Evolutionary conservation across 1,140 invertebrate genomes (phyloP).

Genomic region (Drosophila gunungcola): DNA sequence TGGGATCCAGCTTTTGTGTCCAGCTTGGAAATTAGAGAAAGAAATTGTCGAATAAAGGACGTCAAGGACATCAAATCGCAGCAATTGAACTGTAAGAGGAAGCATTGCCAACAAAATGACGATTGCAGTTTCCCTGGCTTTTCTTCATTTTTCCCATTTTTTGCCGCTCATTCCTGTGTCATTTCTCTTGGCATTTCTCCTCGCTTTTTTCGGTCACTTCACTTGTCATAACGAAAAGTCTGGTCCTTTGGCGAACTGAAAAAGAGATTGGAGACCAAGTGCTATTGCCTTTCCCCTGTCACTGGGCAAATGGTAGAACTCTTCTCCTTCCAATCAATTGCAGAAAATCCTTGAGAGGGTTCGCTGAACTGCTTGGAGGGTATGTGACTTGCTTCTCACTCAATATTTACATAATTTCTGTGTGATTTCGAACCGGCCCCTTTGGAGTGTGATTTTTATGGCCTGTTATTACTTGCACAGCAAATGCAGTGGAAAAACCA

Average conservation of each 20-base stretch:
- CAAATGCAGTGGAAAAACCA: conserved; percentile 71
- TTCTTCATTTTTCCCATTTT: conserved; percentile 30
- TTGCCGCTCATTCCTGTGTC: conserved; percentile 36
- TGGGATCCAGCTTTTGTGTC: conserved; percentile 28
- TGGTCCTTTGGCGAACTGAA: conserved; percentile 24
- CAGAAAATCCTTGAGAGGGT: conserved; percentile 29
- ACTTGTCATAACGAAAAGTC: conserved; percentile 72
- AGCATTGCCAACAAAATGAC: conserved; percentile 77
- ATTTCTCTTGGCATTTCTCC: conserved; percentile 38
- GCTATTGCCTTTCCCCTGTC: conserved; percentile 30
- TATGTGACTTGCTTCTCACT: conserved; percentile 26
- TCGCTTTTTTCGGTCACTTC: conserved; percentile 62
- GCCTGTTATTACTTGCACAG: conserved; percentile 61
- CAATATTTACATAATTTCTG: conserved; percentile 52
- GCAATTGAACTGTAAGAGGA: conserved; percentile 72
- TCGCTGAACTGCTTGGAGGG: conserved; percentile 31
- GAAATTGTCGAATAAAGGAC: conserved; percentile 31
- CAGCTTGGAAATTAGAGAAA: conserved; percentile 20
- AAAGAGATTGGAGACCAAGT: conserved; percentile 1
- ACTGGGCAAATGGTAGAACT: conserved; percentile 8
- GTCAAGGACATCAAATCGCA: conserved; percentile 53
- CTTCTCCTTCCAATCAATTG: conserved; percentile 23
- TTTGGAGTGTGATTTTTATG: conserved; percentile 64
- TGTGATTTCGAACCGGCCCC: conserved; percentile 6
- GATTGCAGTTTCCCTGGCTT: conserved; percentile 54